Conservation (phyloP, 2,113 vertebrate species). For the Sturnus vulgaris region DNA sequence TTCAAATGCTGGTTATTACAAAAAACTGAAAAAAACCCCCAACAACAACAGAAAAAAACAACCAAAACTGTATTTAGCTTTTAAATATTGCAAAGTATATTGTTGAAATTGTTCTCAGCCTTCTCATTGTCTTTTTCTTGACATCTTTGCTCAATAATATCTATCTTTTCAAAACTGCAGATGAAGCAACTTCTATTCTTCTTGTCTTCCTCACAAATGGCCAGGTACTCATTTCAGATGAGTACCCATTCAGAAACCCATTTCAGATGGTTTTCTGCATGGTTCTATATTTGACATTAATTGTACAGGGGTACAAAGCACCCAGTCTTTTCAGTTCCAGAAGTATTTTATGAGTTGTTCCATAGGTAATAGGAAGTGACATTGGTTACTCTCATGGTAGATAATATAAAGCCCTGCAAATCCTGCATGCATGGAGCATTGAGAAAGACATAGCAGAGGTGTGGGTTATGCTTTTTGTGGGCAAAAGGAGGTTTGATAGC, state of each 20-base stretch:
- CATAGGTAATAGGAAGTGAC: fast-evolving
- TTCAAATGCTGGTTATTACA: neutral
- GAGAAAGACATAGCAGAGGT: fast-evolving
- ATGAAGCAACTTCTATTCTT: neutral
- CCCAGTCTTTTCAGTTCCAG: neutral
- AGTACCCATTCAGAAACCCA: neutral
- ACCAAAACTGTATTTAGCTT: neutral
- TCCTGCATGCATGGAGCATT: fast-evolving
- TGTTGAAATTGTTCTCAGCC: neutral
- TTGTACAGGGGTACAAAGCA: neutral
- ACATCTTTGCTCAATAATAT: neutral
- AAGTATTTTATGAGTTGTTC: neutral
- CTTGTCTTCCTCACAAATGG: too few species aligned
- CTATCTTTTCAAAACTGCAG: neutral
- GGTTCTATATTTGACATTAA: neutral
- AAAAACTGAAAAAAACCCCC: too few species aligned
- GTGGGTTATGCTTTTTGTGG: neutral
- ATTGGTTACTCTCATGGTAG: fast-evolving
- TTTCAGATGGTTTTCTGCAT: neutral
- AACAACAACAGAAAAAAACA: too few species aligned
- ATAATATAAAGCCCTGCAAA: neutral
- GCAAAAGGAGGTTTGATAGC: neutral
- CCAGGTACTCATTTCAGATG: neutral
- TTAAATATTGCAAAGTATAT: neutral
- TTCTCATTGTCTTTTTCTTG: neutral